phyloP scores from a whole-genome alignment of 2,797 vertebrate genomes.

The Morelia viridis region DNA sequence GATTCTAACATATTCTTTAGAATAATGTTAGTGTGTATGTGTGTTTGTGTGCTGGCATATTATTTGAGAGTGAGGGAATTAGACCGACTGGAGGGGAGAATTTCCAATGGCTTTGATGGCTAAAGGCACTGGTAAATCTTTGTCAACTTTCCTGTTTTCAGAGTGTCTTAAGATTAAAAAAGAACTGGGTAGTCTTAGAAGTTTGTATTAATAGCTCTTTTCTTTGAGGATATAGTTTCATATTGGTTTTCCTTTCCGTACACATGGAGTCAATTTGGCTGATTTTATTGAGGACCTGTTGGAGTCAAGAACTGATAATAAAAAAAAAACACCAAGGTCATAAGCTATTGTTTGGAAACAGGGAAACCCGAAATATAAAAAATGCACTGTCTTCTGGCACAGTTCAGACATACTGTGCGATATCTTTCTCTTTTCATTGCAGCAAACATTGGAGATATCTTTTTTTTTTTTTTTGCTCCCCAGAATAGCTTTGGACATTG shows the following conservation, averaged over 20 bases:
- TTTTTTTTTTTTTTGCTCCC: conserved; percentile 58
- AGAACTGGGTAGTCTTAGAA: conserved; percentile 46
- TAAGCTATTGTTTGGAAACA: conserved; percentile 58
- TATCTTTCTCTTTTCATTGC: conserved; percentile 46
- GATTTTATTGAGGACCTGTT: conserved; percentile 28
- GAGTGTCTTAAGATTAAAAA: conserved; percentile 50
- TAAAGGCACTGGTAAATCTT: conserved; percentile 66
- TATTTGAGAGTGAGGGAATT: conserved; percentile 38
- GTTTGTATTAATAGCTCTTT: conserved; percentile 61
- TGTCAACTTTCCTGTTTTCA: conserved; percentile 60
- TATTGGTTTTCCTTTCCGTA: conserved; percentile 46
- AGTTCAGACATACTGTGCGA: conserved; percentile 51
- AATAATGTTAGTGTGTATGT: conserved; percentile 33
- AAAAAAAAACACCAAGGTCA: conserved; percentile 37
- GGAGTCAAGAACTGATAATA: conserved; percentile 33
- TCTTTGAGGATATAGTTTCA: conserved; percentile 52
- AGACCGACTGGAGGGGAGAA: conserved; percentile 35
- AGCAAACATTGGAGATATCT: conserved; percentile 53
- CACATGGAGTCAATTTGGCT: conserved; percentile 31
- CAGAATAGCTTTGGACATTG: conserved; percentile 60
- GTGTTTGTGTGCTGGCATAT: conserved; percentile 27
- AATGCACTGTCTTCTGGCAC: conserved; percentile 61
- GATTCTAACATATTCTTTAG: conserved; percentile 33
- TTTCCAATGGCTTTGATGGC: conserved; percentile 62
- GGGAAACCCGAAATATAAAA: conserved; percentile 65